These are phyloP conservation scores for Ageneiosus marmoratus DNA, from an alignment of 2,113 vertebrate species.

Conservation along the genomic window DNA sequence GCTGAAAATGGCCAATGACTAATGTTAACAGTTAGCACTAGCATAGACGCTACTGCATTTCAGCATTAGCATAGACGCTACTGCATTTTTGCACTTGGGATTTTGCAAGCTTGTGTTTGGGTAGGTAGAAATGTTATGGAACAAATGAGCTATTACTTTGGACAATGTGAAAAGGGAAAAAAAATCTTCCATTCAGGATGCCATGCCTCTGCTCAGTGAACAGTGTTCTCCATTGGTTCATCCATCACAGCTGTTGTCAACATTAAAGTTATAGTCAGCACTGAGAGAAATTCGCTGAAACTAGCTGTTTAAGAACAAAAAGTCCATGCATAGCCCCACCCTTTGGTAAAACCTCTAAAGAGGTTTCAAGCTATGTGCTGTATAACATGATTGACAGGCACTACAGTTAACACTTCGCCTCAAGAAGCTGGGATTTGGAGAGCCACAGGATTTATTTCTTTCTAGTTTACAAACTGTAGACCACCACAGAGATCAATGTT, in stretches of 20 bases:
- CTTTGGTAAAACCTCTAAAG: not conserved
- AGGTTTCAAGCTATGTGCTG: not conserved
- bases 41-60: no score
- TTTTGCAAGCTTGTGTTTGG: not conserved
- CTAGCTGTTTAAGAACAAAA: not conserved
- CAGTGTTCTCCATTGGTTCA: not conserved
- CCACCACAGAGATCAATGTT: not conserved
- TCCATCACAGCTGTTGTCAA: not conserved
- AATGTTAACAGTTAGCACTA: not conserved
- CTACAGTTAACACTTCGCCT: not conserved
- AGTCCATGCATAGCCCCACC: not conserved
- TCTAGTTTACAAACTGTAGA: no score
- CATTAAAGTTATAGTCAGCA: not conserved
- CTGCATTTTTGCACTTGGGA: not conserved
- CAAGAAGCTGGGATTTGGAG: not conserved
- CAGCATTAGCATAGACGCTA: not conserved
- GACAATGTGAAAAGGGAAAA: no score
- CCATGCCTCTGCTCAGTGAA: not conserved
- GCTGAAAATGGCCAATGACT: not conserved
- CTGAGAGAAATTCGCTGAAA: slow-evolving; percentile 10
- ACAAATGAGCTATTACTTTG: not conserved
- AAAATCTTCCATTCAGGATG: not conserved
- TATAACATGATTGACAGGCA: not conserved
- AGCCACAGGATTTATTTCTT: not conserved
- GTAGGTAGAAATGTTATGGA: not conserved